A percentile compares a stretch with the other conserved stretches of the same genome.
Evolutionary conservation across 2,113 vertebrate genomes (phyloP).

Genomic region (Psittacula cyanocephala): DNA sequence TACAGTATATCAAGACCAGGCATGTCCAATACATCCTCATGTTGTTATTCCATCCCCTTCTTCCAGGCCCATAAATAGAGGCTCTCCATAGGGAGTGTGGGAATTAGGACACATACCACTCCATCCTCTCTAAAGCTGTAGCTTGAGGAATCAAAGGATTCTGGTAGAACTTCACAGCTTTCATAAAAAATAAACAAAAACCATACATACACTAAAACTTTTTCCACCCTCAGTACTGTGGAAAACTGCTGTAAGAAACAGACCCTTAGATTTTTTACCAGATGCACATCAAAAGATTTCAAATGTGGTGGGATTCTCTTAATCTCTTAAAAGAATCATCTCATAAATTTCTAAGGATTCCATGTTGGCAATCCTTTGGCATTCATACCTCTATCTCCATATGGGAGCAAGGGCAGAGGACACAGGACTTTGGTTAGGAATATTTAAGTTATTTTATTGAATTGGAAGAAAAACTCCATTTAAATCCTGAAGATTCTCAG

Average conservation of each 20-base stretch:
- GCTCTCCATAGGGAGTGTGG: slow-evolving; percentile 32
- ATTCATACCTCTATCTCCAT: neutral
- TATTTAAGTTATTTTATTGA: neutral
- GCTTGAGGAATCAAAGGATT: slow-evolving; percentile 12
- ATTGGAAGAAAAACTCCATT: neutral
- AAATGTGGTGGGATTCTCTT: neutral
- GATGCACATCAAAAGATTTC: neutral
- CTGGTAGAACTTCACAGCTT: slow-evolving; percentile 15
- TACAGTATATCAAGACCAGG: neutral
- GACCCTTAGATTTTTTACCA: neutral
- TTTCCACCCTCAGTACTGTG: rapidly evolving
- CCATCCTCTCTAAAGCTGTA: neutral
- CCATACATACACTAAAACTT: neutral
- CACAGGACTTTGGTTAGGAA: neutral
- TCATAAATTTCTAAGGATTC: neutral
- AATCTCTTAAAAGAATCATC: neutral
- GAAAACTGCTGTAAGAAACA: neutral
- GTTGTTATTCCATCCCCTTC: slow-evolving; percentile 42
- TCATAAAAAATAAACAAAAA: neutral
- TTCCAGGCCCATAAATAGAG: slow-evolving; percentile 43
- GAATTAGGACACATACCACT: slow-evolving; percentile 22
- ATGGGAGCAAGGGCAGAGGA: neutral
- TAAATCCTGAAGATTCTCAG: neutral
- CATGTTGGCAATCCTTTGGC: neutral
- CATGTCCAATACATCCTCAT: neutral